These are phyloP conservation scores for Schizopygopsis pylzovi DNA, from an alignment of 2,797 vertebrate species.

Conservation along the genomic window DNA sequence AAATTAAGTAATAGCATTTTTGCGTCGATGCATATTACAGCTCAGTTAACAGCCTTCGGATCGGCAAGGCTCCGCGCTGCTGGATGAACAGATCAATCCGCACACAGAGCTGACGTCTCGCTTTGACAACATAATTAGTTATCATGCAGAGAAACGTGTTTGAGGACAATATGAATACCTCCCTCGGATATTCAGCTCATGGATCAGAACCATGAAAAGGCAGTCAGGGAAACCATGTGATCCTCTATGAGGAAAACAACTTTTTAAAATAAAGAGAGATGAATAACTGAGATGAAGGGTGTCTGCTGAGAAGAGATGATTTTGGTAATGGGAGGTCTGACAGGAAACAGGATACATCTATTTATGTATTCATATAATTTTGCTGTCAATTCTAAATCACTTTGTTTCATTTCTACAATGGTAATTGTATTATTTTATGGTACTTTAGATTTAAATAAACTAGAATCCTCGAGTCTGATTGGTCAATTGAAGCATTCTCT, in stretches of 20 bases:
- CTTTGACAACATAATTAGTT: conserved; percentile 60
- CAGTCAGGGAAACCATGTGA: conserved; percentile 2
- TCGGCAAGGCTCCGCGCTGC: conserved; percentile 44
- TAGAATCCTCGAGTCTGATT: background rate
- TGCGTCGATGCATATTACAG: conserved; percentile 68
- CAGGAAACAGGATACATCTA: conserved; percentile 8
- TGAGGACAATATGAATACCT: conserved; percentile 49
- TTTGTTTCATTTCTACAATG: background rate
- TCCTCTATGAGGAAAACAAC: background rate
- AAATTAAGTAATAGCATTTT: conserved; percentile 72
- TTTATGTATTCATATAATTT: background rate
- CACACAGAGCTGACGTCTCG: conserved; percentile 51
- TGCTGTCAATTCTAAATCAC: background rate
- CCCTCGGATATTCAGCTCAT: conserved; percentile 46
- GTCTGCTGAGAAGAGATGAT: background rate
- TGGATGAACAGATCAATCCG: conserved; percentile 61
- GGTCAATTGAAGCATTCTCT: background rate
- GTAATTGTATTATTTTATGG: background rate
- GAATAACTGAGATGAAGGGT: conserved; percentile 5
- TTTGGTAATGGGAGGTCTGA: background rate
- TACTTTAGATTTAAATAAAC: background rate
- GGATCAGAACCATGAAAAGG: conserved; percentile 31
- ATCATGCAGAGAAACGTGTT: conserved; percentile 51
- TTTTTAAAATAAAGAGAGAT: background rate
- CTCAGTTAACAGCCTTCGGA: conserved; percentile 63